phyloP scores from a whole-genome alignment of 1,140 invertebrate genomes.

The Yoshiicerus persimilis region DNA sequence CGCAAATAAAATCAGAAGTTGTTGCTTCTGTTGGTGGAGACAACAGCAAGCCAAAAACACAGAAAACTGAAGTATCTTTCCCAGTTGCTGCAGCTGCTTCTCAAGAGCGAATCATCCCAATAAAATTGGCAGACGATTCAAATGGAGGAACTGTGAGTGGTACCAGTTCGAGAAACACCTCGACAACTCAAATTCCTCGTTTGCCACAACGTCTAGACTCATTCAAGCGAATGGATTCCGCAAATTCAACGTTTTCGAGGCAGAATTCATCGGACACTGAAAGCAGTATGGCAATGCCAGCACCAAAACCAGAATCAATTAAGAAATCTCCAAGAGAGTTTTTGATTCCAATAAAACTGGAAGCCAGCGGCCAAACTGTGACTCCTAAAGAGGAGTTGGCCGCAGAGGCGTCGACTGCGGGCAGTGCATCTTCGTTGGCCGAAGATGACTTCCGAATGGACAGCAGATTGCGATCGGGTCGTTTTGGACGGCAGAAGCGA shows the following conservation, averaged over 20 bases:
- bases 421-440: neutral
- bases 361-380: slow-evolving; percentile 76
- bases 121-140: slow-evolving; percentile 56
- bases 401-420: slow-evolving; percentile 8
- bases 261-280: slow-evolving; percentile 67
- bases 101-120: slow-evolving; percentile 67
- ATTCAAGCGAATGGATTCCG: neutral
- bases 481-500: slow-evolving; percentile 43
- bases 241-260: slow-evolving; percentile 47
- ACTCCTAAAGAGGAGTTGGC: slow-evolving; percentile 60
- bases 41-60: slow-evolving; percentile 56
- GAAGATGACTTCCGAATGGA: slow-evolving; percentile 48
- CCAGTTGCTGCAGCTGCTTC: slow-evolving; percentile 57
- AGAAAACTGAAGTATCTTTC: slow-evolving; percentile 63
- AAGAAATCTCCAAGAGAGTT: slow-evolving; percentile 84
- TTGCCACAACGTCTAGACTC: neutral
- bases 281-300: slow-evolving; percentile 32
- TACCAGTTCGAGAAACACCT: neutral
- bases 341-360: slow-evolving; percentile 86
- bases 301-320: slow-evolving; percentile 66
- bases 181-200: slow-evolving; percentile 10
- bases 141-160: neutral
- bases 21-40: slow-evolving; percentile 59
- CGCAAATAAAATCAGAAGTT: slow-evolving; percentile 59
- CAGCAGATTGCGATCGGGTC: slow-evolving; percentile 41